Percentiles rank a stretch among this genome's conserved stretches.
Evolutionary conservation across 1,140 invertebrate species (phyloP).

Genomic region (Chionoecetes opilio): DNA sequence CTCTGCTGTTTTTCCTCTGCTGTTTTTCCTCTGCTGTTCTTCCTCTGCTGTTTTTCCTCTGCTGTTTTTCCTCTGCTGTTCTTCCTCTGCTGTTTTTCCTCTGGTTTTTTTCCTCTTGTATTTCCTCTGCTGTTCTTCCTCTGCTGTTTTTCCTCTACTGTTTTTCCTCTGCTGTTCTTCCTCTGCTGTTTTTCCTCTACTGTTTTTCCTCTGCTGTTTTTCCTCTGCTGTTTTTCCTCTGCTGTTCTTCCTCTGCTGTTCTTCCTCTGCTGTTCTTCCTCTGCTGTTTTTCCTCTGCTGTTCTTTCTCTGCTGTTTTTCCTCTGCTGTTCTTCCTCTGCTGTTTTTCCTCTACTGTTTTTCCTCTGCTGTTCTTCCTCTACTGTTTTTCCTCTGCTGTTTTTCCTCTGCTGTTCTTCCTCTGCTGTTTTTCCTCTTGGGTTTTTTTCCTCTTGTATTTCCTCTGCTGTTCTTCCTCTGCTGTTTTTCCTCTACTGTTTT

Average conservation of each 20-base stretch:
- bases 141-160: no score
- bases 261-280: no score
- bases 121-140: neutral
- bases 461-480: neutral
- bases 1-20: neutral
- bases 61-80: neutral
- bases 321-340: neutral
- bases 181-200: neutral
- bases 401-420: neutral
- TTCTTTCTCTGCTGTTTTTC: neutral
- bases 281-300: neutral
- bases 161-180: no score
- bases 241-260: no score
- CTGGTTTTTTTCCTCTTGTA: conserved; percentile 42
- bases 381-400: neutral
- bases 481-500: no score
- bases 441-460: no score
- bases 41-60: no score
- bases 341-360: no score
- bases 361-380: no score
- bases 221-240: neutral
- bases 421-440: no score
- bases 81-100: no score
- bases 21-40: no score
- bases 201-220: neutral